Evolutionary conservation across 2,888 invertebrate species (phyloP).

Genomic region (Harpalus rufipes): DNA sequence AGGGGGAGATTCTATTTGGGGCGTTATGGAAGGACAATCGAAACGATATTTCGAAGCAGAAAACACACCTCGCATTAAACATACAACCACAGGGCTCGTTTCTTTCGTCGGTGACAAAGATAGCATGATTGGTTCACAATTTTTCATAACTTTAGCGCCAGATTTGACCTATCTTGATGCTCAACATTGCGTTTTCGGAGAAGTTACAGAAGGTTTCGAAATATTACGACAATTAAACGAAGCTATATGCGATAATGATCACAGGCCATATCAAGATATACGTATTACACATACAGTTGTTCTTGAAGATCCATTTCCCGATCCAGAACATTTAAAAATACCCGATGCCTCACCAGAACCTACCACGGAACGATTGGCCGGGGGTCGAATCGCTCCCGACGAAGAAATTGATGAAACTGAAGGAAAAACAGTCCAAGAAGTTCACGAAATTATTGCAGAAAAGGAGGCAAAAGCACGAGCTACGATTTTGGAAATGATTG

Average conservation of each 20-base stretch:
- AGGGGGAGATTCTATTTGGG: constrained; percentile 95
- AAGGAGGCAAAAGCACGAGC: constrained; percentile 98
- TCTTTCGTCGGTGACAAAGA: constrained; percentile 97
- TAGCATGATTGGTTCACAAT: constrained; percentile 95
- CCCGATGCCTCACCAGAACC: constrained; percentile 95
- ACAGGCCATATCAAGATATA: constrained; percentile 96
- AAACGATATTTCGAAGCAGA: constrained; percentile 96
- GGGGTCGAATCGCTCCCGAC: constrained; percentile 94
- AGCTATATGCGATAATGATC: constrained; percentile 92
- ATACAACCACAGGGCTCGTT: constrained; percentile 90
- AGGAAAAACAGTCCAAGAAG: constrained; percentile 90
- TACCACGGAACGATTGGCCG: constrained; percentile 87
- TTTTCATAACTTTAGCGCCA: constrained; percentile 94
- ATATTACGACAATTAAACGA: constrained; percentile 94
- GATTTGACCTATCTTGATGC: constrained; percentile 94
- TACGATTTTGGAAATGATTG: constrained; percentile 98
- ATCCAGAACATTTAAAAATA: constrained; percentile 87
- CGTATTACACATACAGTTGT: constrained; percentile 98
- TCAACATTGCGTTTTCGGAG: constrained; percentile 96
- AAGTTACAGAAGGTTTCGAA: constrained; percentile 95
- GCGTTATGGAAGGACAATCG: constrained; percentile 89
- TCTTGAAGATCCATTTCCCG: constrained; percentile 96
- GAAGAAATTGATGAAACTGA: constrained; percentile 94
- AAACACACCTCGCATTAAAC: constrained; percentile 93
- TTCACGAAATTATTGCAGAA: constrained; percentile 91